Evolutionary conservation across 2,797 vertebrate species (phyloP), one percentile per base, ranked within the genome.

Genomic region (Epinephelus malabaricus): DNA sequence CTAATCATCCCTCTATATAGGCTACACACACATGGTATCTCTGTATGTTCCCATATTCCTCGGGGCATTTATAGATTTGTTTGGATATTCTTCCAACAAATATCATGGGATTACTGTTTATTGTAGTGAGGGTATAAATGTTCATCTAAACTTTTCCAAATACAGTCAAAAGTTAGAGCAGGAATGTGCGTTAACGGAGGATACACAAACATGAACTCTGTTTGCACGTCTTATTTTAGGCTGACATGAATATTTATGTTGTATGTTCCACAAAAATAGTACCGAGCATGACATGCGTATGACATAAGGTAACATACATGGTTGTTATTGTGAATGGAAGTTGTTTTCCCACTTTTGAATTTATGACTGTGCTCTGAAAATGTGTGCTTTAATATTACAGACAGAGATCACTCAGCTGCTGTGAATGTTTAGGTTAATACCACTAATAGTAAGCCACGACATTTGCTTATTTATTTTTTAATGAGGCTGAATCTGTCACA

Each of bases 121-220:
- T 74, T 2, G 18, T 23, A 47, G 17, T 34, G 1, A 8, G 50
- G 23, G 13, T 34, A 14, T 38, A 58, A n/a, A 71, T 45, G 43
- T 59, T 63, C 6, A 40, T 21, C 30, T 27, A 12, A 67, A 50
- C 15, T 17, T 23, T 43, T 53, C 60, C 68, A 72, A 66, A 75
- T 27, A 50, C 23, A 79, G 38, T 46, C 40, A 63, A 47, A 55
- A 12, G 47, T 55, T 27, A 4, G 6, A 63, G 34, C 15, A 15
- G 65, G 17, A 62, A 47, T 58, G 62, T 19, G 15, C 21, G 55
- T 11, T 12, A 49, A 50, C 21, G 13, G 46, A 69, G 18, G 21
- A 4, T 9, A 21, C 27, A 56, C 15, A 45, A 55, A 61, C 19
- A 30, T 8, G 6, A n/a, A 51, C 25, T 73, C 56, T 56, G 62